Conservation (phyloP, 2,797 vertebrate species). For the Peromyscus aztecus region DNA sequence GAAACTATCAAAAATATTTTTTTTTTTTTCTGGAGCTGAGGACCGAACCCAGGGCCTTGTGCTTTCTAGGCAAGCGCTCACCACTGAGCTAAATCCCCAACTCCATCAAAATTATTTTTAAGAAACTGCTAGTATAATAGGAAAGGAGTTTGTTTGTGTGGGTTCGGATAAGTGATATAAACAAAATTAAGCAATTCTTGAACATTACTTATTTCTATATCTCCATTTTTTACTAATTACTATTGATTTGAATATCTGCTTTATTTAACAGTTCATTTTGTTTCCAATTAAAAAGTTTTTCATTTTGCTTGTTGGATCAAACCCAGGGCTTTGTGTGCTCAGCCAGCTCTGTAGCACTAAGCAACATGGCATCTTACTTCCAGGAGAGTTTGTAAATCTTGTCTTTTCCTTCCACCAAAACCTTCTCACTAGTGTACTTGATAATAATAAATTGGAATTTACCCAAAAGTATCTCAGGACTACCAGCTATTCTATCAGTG, state of each 20-base stretch:
- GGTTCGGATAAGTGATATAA: background rate
- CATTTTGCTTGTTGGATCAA: background rate
- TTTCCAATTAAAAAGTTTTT: conserved; percentile 14
- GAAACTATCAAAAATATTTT: conserved; percentile 31
- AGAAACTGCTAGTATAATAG: background rate
- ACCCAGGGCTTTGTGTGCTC: background rate
- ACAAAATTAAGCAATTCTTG: conserved; percentile 49
- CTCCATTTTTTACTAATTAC: conserved; percentile 48
- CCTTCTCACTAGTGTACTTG: conserved; percentile 17
- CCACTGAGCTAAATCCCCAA: too few relatives aligned
- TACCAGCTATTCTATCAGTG: background rate
- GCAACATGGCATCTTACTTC: background rate
- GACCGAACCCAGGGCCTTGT: too few relatives aligned
- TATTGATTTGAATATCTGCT: conserved; percentile 33
- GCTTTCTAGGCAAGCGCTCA: too few relatives aligned
- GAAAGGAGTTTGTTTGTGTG: background rate
- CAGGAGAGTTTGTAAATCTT: conserved; percentile 22
- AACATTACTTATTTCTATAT: background rate
- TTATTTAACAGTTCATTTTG: conserved; percentile 4
- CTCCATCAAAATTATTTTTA: too few relatives aligned
- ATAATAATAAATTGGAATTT: conserved; percentile 28
- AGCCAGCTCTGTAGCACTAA: background rate
- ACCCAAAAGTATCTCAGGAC: conserved; percentile 32
- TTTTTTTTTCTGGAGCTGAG: too few relatives aligned
- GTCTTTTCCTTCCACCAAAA: conserved; percentile 16